Evolutionary conservation across 2,888 invertebrate genomes (phyloP), one percentile per base, ranked within the genome.

Genomic region (Autographa gamma): DNA sequence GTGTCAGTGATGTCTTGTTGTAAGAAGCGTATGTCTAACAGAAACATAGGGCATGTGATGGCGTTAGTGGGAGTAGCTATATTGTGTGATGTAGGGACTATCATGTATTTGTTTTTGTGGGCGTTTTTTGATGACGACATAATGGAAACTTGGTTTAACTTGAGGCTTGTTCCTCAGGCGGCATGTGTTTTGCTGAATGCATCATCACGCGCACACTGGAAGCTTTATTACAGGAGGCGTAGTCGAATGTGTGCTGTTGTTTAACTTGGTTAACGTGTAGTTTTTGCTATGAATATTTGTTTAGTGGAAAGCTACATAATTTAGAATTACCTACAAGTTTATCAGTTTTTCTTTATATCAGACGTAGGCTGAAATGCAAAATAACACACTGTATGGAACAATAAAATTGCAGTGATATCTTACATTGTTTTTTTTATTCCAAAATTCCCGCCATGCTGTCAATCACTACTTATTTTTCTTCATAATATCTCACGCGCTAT

Each of bases 41-140:
- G 78, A 19, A 83, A 74, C 7, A 59, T 76, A n/a, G 66, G 54
- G 0, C 85, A 85, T 38, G 66, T 79, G 1, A 67, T 82, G 16
- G 72, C 86, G 16, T 64, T 85, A 54, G 66, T 84, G 0, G 86
- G 85, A 6, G 78, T 80, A 0, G 86, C 77, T 2, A 14, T 85
- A n/a, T 11, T 85, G 32, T 80, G 86, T 69, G 86, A 84, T 60
- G 67, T 74, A 52, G 64, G 68, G 0, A 74, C 71, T 2, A 59
- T 81, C 5, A 18, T 80, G 18, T 69, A 69, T 66, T 18, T 69
- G 2, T 58, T 76, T 25, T 14, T 73, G 38, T 8, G 25, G 0
- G 0, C 63, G 0, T 60, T 69, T 8, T 7, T 60, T 7, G 16
- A 31, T 4, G n/a, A 62, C 13, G 9, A 63, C 34, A 0, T 18